Percentiles rank a stretch among this genome's conserved stretches.
Conservation (phyloP, 2,888 invertebrate species). For the Harpalus rufipes region DNA sequence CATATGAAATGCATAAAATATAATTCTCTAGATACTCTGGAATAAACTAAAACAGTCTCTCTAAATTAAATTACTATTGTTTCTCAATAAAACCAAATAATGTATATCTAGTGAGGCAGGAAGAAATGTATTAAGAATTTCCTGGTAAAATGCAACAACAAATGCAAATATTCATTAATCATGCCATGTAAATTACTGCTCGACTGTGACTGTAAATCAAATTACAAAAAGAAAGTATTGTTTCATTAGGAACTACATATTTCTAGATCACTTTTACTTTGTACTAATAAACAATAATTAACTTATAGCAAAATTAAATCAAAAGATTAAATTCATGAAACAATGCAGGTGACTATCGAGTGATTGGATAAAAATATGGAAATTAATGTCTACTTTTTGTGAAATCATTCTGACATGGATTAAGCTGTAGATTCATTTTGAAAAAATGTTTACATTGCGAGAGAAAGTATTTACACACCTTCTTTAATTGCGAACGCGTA, state of each 20-base stretch:
- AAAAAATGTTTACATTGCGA: slow-evolving; percentile 6
- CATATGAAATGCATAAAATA: too few relatives aligned
- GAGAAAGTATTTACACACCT: slow-evolving; percentile 43
- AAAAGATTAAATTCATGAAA: background rate
- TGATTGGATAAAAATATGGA: background rate
- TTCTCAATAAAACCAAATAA: background rate
- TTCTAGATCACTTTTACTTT: slow-evolving; percentile 37
- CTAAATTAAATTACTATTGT: background rate
- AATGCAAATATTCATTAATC: slow-evolving; percentile 11
- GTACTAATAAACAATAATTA: slow-evolving; percentile 25
- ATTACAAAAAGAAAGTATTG: slow-evolving; percentile 43
- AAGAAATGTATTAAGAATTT: slow-evolving; percentile 6
- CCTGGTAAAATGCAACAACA: background rate
- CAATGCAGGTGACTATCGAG: background rate
- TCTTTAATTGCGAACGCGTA: slow-evolving; percentile 4
- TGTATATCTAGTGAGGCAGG: background rate
- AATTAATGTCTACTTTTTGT: background rate
- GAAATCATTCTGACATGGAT: background rate
- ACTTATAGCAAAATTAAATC: slow-evolving; percentile 22
- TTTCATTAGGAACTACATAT: background rate
- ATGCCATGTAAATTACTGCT: slow-evolving; percentile 4
- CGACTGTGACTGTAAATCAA: slow-evolving; percentile 10
- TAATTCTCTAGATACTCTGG: too few relatives aligned
- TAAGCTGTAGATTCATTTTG: slow-evolving; percentile 6
- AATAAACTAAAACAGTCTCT: too few relatives aligned